Conservation (phyloP, 2,888 invertebrate species). For the Hermaeophaga mercurialis region DNA sequence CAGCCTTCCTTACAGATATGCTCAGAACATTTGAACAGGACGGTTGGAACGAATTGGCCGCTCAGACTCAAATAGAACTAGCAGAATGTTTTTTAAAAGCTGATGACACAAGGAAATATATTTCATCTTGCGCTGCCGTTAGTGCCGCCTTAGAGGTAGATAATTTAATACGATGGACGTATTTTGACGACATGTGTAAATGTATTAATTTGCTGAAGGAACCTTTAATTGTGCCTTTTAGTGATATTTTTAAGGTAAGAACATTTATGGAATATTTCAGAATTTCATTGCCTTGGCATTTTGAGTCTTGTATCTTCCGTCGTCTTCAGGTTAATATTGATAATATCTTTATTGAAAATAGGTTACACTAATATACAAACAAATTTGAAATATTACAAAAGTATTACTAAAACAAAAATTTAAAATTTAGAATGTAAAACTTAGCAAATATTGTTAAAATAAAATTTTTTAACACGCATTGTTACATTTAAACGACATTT, state of each 20-base stretch:
- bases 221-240: slow-evolving; percentile 54
- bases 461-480: no score
- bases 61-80: slow-evolving; percentile 81
- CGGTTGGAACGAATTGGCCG: slow-evolving; percentile 83
- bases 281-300: no score
- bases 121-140: slow-evolving; percentile 70
- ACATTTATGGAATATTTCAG: no score
- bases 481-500: no score
- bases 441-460: no score
- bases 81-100: slow-evolving; percentile 84
- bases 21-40: slow-evolving; percentile 86
- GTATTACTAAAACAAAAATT: no score
- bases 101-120: slow-evolving; percentile 73
- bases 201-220: slow-evolving; percentile 49
- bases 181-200: slow-evolving; percentile 83
- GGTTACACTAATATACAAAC: no score
- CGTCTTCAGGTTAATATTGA: no score
- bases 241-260: slow-evolving; percentile 46
- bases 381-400: no score
- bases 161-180: slow-evolving; percentile 64
- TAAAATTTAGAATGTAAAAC: no score
- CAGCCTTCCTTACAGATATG: slow-evolving; percentile 85
- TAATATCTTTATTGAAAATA: no score
- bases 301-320: no score
- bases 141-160: slow-evolving; percentile 78